Evolutionary conservation across 2,888 invertebrate species (phyloP).

Genomic region (Prosapia bicincta): DNA sequence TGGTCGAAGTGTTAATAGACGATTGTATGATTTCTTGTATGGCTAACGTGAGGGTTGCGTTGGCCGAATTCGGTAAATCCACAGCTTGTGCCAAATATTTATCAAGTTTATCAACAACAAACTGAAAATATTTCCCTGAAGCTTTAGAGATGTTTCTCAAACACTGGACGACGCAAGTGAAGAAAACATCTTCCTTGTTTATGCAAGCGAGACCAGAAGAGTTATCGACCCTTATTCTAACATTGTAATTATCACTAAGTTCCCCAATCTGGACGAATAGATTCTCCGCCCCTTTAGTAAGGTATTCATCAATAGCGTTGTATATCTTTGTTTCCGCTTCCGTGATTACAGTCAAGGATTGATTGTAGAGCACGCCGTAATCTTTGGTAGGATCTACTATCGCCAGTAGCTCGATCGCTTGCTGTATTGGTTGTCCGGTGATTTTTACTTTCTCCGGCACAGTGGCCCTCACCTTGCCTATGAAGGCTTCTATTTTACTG

Average conservation of each 20-base stretch:
- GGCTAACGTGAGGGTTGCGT: not conserved
- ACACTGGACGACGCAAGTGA: not conserved
- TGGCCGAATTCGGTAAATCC: not conserved
- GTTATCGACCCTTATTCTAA: not conserved
- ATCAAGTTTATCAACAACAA: not conserved
- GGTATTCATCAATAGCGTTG: not conserved
- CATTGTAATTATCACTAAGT: not conserved
- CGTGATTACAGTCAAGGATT: not conserved
- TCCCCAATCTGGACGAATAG: not conserved
- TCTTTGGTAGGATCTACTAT: not conserved
- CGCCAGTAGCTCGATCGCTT: not conserved
- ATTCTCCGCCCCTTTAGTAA: not conserved
- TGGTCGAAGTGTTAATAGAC: not conserved
- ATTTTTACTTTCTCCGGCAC: not conserved
- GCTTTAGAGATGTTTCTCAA: not conserved
- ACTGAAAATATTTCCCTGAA: not conserved
- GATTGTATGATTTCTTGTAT: not conserved
- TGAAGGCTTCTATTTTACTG: not conserved
- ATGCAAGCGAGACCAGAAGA: not conserved
- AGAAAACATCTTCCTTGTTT: not conserved
- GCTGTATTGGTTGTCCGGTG: not conserved
- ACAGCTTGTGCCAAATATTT: not conserved
- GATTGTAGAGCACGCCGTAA: not conserved
- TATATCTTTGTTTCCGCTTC: not conserved
- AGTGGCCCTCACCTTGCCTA: not conserved